These are phyloP conservation scores for Porites lobata DNA, from an alignment of 92 coral and sea anemone genomes.

Conservation along the genomic window DNA sequence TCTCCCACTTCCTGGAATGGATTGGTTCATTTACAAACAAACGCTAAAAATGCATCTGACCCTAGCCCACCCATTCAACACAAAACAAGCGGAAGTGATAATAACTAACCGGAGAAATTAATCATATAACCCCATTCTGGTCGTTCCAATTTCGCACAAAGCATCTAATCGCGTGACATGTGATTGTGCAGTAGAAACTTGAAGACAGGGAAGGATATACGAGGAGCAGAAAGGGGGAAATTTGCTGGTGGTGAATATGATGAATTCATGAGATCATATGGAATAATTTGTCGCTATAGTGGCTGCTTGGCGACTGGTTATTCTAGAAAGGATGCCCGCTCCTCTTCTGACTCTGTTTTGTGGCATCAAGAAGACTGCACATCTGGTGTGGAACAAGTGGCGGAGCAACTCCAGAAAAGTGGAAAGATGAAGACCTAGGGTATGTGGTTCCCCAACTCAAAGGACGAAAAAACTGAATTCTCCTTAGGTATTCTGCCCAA, in stretches of 20 bases:
- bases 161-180: background rate
- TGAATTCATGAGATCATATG: no score
- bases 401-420: background rate
- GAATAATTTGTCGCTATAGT: no score
- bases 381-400: background rate
- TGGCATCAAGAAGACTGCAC: background rate
- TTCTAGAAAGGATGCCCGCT: no score
- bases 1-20: constrained; percentile 19
- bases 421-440: constrained; percentile 11
- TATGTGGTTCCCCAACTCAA: background rate
- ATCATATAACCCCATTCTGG: no score
- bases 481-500: background rate
- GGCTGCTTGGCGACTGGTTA: no score
- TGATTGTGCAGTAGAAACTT: background rate
- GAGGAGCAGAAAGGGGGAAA: no score
- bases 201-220: no score
- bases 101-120: constrained; percentile 8
- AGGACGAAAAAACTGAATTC: background rate
- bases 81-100: constrained; percentile 13
- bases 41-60: background rate
- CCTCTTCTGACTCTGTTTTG: no score
- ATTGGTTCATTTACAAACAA: background rate
- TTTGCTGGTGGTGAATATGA: no score
- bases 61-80: constrained; percentile 6
- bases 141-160: background rate